Conservation (phyloP, 2,113 vertebrate genomes). For the Gadus macrocephalus region DNA sequence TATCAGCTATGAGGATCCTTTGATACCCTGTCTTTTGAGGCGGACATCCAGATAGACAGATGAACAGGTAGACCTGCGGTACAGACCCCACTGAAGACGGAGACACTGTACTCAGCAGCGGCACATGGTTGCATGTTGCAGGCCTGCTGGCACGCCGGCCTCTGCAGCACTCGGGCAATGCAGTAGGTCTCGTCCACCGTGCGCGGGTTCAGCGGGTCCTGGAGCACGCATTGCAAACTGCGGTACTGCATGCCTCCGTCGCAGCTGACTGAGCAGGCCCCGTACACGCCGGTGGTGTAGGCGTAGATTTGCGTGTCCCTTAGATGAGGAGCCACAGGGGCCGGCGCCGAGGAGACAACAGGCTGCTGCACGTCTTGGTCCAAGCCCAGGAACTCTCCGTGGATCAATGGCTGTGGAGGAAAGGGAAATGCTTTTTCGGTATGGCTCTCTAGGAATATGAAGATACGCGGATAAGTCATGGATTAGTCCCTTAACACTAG, state of each 20-base stretch:
- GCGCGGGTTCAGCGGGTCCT: slow-evolving; percentile 55
- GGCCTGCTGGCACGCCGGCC: slow-evolving; percentile 71
- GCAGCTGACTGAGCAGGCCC: slow-evolving; percentile 80
- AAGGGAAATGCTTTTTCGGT: not conserved
- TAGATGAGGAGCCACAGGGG: slow-evolving; percentile 17
- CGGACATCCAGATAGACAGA: not conserved
- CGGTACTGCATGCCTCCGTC: slow-evolving; percentile 81
- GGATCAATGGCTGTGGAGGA: slow-evolving; percentile 33
- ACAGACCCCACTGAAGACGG: slow-evolving; percentile 66
- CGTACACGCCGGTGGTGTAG: slow-evolving; percentile 76
- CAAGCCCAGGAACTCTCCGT: slow-evolving; percentile 50
- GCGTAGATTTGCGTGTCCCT: slow-evolving; percentile 34
- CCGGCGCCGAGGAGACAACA: slow-evolving; percentile 12
- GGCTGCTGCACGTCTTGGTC: slow-evolving; percentile 32
- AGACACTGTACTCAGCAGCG: slow-evolving; percentile 56
- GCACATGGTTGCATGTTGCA: slow-evolving; percentile 76
- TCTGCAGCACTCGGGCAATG: slow-evolving; percentile 58
- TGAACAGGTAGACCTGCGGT: not conserved
- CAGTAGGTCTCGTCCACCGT: slow-evolving; percentile 73
- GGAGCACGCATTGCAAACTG: slow-evolving; percentile 73
- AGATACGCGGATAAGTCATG: too few relatives aligned
- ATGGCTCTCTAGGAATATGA: too few relatives aligned
- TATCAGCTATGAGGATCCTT: too few relatives aligned
- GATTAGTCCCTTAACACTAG: too few relatives aligned
- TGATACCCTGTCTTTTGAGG: not conserved